Evolutionary conservation across 1,140 invertebrate genomes (phyloP), one percentile per base, ranked within the genome.

Genomic region (Ceratoteleas bidentatus): DNA sequence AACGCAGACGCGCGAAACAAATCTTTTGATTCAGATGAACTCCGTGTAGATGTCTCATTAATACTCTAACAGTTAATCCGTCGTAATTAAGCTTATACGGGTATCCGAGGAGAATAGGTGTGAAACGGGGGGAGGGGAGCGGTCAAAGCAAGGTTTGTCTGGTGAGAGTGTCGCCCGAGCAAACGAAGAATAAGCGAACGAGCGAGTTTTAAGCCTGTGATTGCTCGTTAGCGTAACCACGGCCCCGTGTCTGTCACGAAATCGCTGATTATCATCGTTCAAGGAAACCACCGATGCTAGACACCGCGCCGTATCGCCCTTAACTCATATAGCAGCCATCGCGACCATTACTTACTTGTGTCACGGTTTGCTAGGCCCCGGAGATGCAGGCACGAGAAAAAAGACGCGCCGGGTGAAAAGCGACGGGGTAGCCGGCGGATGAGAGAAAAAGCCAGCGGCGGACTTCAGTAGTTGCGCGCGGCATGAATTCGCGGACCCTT

Each of bases 211-310:
- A 64, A 84, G 84, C 83, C 81, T 87, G 87, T 86, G 90, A 91
- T 91, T 91, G 90, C 90, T 91, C 91, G 90, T 92, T 92, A 92
- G 89, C 86, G 86, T 88, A 84, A 85, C 86, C 86, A 92, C 91
- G 90, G 90, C 90, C 90, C 91, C 90, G 90, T 92, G 90, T 92
- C 91, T 90, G 91, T 91, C 91, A 91, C 91, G 90, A 92, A 92
- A 92, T 92, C 90, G 82, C 89, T 92, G 90, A 92, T 91, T 91
- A 91, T 91, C 91, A 91, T 91, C 91, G 89, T 91, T 91, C 90
- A 89, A 91, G 90, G 89, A 91, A 90, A 90, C 85, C 85, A 85
- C 85, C 84, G 74, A 74, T 85, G 85, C 85, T 79, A 84, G 75
- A 85, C 85, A 85, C 74, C 74, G 57, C 56, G 84, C 81, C 84